Conservation (phyloP, 2,888 invertebrate species). For the Cabera pusaria region DNA sequence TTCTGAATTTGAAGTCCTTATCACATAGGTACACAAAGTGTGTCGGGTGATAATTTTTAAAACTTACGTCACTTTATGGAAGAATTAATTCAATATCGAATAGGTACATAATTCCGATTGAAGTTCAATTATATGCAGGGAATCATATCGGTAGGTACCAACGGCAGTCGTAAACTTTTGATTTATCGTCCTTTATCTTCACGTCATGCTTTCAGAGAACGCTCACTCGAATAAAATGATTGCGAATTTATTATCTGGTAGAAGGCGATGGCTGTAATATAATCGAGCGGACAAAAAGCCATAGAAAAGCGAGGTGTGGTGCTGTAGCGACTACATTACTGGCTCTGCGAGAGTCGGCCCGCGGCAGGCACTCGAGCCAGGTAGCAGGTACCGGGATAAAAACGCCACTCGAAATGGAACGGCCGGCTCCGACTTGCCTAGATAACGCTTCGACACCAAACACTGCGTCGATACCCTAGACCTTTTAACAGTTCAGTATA, state of each 20-base stretch:
- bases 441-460: constrained; percentile 48
- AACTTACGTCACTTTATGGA: constrained; percentile 16
- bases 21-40: constrained; percentile 19
- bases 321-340: constrained; percentile 53
- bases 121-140: constrained; percentile 25
- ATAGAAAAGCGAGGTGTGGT: constrained; percentile 49
- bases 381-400: constrained; percentile 70
- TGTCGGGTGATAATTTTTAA: constrained; percentile 11
- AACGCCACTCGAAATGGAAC: constrained; percentile 76
- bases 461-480: constrained; percentile 25
- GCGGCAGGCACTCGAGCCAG: constrained; percentile 51
- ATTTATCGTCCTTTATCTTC: constrained; percentile 55
- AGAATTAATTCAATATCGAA: constrained; percentile 20
- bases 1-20: constrained; percentile 32
- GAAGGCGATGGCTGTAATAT: constrained; percentile 22
- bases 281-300: constrained; percentile 40
- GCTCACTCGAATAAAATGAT: constrained; percentile 38
- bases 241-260: constrained; percentile 25
- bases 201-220: constrained; percentile 44
- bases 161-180: constrained; percentile 54
- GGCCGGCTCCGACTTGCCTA: constrained; percentile 69
- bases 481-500: no score
- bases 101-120: constrained; percentile 1
- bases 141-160: constrained; percentile 8
- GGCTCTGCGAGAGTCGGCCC: constrained; percentile 53